These are phyloP conservation scores for Mormyrus proboscirostris DNA, from an alignment of 2,797 vertebrate genomes.

Conservation along the genomic window DNA sequence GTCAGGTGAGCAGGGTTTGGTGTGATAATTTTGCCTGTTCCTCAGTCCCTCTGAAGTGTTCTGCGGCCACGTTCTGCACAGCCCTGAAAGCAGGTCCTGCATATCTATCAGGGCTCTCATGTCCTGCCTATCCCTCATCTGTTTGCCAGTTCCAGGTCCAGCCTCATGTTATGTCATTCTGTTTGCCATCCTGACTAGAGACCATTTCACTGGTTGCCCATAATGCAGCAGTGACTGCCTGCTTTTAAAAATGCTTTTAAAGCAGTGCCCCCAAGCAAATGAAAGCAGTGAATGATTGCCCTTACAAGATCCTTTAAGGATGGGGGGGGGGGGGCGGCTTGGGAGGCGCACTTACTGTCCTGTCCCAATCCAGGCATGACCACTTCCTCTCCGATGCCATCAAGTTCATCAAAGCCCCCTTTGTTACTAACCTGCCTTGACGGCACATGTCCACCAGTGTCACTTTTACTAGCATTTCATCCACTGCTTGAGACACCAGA, in stretches of 20 bases:
- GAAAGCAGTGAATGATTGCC: not conserved
- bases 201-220: not conserved
- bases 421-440: slow-evolving; percentile 23
- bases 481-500: slow-evolving; percentile 21
- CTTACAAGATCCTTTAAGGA: not conserved
- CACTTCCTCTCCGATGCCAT: not conserved
- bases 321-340: not conserved
- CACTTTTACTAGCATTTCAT: slow-evolving; percentile 26
- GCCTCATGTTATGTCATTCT: not conserved
- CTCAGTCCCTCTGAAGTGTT: not conserved
- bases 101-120: not conserved
- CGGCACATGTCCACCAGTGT: slow-evolving; percentile 19
- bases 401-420: slow-evolving; percentile 6
- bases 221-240: not conserved
- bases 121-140: not conserved
- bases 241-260: not conserved
- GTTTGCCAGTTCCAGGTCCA: not conserved
- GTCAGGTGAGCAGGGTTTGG: not conserved
- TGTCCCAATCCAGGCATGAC: not conserved
- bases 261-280: not conserved
- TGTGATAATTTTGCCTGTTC: not conserved
- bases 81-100: not conserved
- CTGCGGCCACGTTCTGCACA: not conserved
- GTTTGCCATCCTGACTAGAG: not conserved
- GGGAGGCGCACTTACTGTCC: not conserved